Evolutionary conservation across 1,140 invertebrate genomes (phyloP), one percentile per base, ranked within the genome.

Genomic region (Steinernema feltiae): DNA sequence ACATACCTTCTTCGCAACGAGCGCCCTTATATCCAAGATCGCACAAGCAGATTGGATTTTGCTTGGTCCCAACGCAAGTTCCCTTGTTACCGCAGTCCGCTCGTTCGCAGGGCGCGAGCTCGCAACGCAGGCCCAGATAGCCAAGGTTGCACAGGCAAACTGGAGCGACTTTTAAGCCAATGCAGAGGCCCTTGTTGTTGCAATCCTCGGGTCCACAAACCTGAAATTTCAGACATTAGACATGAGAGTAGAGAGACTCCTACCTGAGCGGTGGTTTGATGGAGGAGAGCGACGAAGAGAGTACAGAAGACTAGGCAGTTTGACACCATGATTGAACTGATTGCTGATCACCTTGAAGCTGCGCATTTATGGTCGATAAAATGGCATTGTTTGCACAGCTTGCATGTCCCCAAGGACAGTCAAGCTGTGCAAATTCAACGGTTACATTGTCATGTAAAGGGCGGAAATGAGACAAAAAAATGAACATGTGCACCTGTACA

Each of bases 1-100:
- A 27, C 17, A 1, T 71, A 76, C 75, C 73, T 69, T 75, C 71
- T 32, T 77, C 76, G 35, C 76, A 77, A 31, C 76, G 72, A 21
- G 46, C 1, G 18, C 76, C 76, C 7, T 46, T 69, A 30, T 31
- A 77, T 21, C 76, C 76, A 18, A 48, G 35, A 15, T 77, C 71
- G 48, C 76, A 77, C 29, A 77, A 75, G 48, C 76, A 77, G 3
- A 77, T 24, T 0, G 76, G 76, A 2, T 18, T 18, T 0, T 24
- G 12, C n/a, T 53, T 69, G n/a, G 69, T 17, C 17, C 76, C 76
- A 15, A 77, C 7, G 24, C 76, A 77, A 1, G 2, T 69, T 15
- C 76, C 76, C 0, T 27, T 29, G 53, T 15, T 3, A 21, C n/a
- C n/a, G n/a, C n/a, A n/a, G n/a, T n/a, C n/a, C n/a, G n/a, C n/a